Percentiles rank a stretch among this genome's conserved stretches.
Evolutionary conservation across 2,113 vertebrate species (phyloP).

Genomic region (Colinus virginianus): DNA sequence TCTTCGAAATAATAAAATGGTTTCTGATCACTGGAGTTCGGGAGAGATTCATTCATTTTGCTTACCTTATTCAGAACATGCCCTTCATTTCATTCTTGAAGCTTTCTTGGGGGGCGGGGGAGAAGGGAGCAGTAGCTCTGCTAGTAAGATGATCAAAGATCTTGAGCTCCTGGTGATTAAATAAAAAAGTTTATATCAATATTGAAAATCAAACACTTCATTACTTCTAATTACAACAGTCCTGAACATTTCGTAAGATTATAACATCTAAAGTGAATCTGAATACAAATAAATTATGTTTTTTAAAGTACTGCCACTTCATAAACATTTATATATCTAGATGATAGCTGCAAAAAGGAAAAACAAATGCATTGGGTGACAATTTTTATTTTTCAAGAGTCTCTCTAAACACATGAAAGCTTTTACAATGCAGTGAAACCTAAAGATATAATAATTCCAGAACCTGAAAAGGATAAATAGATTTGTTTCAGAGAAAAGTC

Average conservation of each 20-base stretch:
- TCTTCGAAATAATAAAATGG: slow-evolving; percentile 47
- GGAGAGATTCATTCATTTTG: slow-evolving; percentile 36
- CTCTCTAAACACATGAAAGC: background rate
- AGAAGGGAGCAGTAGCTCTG: background rate
- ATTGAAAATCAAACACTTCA: background rate
- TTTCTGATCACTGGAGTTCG: slow-evolving; percentile 45
- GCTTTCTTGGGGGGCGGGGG: background rate
- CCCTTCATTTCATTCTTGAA: background rate
- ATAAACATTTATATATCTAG: background rate
- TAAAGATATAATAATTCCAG: background rate
- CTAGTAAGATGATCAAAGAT: background rate
- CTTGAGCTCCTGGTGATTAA: background rate
- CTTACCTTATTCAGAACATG: background rate
- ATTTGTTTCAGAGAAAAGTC: background rate
- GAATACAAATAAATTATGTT: background rate
- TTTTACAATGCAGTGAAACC: background rate
- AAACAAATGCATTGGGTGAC: rapidly evolving
- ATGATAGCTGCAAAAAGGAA: background rate
- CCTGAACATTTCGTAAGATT: background rate
- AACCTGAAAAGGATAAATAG: background rate
- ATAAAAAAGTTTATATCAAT: background rate
- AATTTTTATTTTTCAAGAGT: background rate
- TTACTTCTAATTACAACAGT: background rate
- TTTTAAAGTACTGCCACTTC: background rate
- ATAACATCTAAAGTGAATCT: background rate